Conservation (phyloP, 1,140 invertebrate species). For the Polyergus mexicanus region DNA sequence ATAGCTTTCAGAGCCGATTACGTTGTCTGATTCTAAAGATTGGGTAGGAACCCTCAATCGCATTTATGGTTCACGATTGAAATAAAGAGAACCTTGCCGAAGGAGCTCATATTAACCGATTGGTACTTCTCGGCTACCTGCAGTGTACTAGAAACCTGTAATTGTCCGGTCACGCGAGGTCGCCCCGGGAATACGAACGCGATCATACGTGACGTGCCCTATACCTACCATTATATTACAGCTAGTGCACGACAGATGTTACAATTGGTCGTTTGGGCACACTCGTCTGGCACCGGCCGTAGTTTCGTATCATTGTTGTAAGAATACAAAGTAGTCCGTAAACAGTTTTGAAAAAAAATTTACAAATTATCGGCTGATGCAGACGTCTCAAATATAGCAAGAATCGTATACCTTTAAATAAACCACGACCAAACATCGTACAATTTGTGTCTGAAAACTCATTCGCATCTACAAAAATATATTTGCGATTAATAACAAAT, state of each 20-base stretch:
- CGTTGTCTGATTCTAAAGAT: conserved; percentile 32
- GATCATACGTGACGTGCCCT: conserved; percentile 74
- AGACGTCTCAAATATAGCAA: conserved; percentile 7
- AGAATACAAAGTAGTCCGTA: conserved; percentile 35
- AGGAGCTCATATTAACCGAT: conserved; percentile 66
- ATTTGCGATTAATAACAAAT: conserved; percentile 16
- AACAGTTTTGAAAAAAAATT: conserved; percentile 35
- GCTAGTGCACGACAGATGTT: conserved; percentile 72
- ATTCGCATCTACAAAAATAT: neutral
- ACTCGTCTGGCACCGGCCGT: conserved; percentile 50
- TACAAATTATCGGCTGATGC: conserved; percentile 13
- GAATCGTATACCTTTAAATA: neutral
- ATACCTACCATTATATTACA: conserved; percentile 71
- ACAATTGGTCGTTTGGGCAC: conserved; percentile 65
- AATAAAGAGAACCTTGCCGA: conserved; percentile 54
- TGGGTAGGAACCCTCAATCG: conserved; percentile 38
- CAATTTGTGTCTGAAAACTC: neutral
- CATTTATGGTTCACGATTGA: conserved; percentile 52
- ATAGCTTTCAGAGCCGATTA: conserved; percentile 5
- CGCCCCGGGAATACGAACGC: conserved; percentile 72
- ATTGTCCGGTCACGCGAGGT: conserved; percentile 76
- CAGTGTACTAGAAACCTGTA: conserved; percentile 71
- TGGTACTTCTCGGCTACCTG: conserved; percentile 68
- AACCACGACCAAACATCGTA: neutral
- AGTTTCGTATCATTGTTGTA: conserved; percentile 63